Evolutionary conservation across 2,113 vertebrate species (phyloP), one percentile per base, ranked within the genome.

Genomic region (Ctenodactylus gundi): DNA sequence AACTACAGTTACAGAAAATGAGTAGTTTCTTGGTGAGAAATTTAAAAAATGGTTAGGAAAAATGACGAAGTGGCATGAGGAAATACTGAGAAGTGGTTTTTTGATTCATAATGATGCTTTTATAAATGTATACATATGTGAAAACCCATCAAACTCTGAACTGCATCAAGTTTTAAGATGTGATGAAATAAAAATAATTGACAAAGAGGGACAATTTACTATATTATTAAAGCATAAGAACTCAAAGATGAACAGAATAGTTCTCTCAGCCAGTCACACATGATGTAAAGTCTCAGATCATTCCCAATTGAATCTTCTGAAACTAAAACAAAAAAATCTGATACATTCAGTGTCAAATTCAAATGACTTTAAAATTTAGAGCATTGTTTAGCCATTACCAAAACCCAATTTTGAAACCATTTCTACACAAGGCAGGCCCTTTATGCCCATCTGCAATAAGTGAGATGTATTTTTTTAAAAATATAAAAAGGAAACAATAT

Each of bases 341-440:
- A n/a, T n/a, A n/a, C n/a, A n/a, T n/a, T n/a, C n/a, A n/a, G n/a
- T n/a, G n/a, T n/a, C n/a, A n/a, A n/a, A 65, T 49, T 64, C 77
- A 17, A 94, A 51, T 58, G 34, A 84, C 31, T 58, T 93, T 80
- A 80, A 94, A 65, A 76, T 62, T 68, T 93, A 80, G 10, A 70
- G 81, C 25, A 29, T 34, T 75, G 25, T 65, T 41, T 67, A 88
- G n/a, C 14, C 27, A 76, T 64, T 34, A 72, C 10, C 15, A 94
- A 49, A 85, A 81, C 44, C 15, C 65, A 89, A 76, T 70, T 95
- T 81, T 53, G 82, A 58, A 64, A 85, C 34, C 64, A 31, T 64
- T 64, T 73, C 44, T 78, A 89, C 34, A 39, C 6, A 82, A 80
- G 92, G 46, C 0, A 49, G 46, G 94, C 51, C 53, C 27, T 29